phyloP scores from a whole-genome alignment of 2,797 vertebrate genomes.

The Arnoldichthys spilopterus region DNA sequence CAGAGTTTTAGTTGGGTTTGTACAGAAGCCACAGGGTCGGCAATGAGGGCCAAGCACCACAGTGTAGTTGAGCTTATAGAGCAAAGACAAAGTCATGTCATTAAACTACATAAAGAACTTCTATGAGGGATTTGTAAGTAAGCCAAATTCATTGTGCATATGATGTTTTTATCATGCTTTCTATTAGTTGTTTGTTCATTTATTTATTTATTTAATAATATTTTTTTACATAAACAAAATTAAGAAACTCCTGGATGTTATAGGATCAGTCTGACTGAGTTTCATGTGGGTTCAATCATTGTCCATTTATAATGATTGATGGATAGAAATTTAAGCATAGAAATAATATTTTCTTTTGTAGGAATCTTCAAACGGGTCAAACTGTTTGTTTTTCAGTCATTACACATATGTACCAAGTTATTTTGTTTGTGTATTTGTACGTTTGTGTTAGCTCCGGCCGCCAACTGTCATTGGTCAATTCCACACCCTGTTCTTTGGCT shows the following conservation, averaged over 20 bases:
- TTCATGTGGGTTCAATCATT: neutral
- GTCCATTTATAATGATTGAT: neutral
- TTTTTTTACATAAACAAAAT: conserved; percentile 21
- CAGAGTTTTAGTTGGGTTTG: conserved; percentile 56
- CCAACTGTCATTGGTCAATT: conserved; percentile 79
- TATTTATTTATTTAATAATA: neutral
- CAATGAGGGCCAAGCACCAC: conserved; percentile 61
- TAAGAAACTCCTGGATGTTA: neutral
- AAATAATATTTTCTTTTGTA: neutral
- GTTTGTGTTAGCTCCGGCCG: conserved; percentile 73
- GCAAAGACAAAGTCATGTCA: conserved; percentile 72
- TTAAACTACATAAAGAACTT: conserved; percentile 82
- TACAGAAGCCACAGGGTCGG: conserved; percentile 61
- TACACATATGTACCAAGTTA: neutral
- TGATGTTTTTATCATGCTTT: conserved; percentile 13
- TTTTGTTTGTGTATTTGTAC: conserved; percentile 34
- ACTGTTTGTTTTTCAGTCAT: neutral
- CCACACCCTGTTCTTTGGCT: conserved; percentile 82
- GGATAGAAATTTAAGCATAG: no score
- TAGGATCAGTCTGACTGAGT: neutral
- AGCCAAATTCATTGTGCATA: neutral
- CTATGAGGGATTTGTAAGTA: conserved; percentile 83
- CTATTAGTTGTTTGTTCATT: neutral
- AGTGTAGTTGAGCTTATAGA: conserved; percentile 58
- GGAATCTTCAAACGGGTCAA: neutral